Base-by-base conservation (phyloP, 2,888 invertebrate species). In the Drosophila prolongata region DNA sequence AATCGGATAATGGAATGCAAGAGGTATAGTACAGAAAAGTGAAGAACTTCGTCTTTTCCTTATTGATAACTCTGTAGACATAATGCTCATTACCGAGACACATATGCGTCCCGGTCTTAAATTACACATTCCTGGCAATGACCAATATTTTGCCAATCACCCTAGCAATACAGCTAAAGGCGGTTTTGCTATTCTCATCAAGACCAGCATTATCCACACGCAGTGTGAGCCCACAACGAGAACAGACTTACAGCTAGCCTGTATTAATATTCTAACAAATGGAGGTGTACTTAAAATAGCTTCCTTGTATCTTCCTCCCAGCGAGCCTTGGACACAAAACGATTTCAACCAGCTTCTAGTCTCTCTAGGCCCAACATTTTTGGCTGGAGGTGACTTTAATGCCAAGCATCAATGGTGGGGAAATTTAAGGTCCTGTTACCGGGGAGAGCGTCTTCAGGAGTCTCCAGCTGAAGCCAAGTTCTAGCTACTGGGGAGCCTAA, bases 41-140 rank as follows among this genome's bases (percentile, higher is more conserved):
- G 42, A 54, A 53, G 40, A 53, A 40, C 40, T 42, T 40, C 40
- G 53, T 27, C 14, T 30, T 40, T 42, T 40, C 10, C 42, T 43
- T 43, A 13, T 34, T 43, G 43, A 11, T 2, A 16, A 43, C 54
- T 43, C 30, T 4, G 6, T 54, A 4, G 54, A 34, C 14, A 46
- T 56, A 43, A 46, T 56, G 44, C 19, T 56, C 24, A 37, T 56
- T 19, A 19, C 19, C 19, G 19, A 19, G 19, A 19, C 19, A 19
- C 19, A 19, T 52, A 2, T 53, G 40, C 40, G 50, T 19, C 35
- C 34, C 11, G 37, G 50, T 11, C 50, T 19, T 11, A 50, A 35
- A 6, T 2, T 50, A 2, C 27, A 40, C 40, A 1, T 14, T 19
- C 43, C 43, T 43, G 43, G 19, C 5, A 11, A 43, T 19, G 43